These are phyloP conservation scores for Salvelinus namaycush DNA, from an alignment of 2,113 vertebrate species.

Conservation along the genomic window DNA sequence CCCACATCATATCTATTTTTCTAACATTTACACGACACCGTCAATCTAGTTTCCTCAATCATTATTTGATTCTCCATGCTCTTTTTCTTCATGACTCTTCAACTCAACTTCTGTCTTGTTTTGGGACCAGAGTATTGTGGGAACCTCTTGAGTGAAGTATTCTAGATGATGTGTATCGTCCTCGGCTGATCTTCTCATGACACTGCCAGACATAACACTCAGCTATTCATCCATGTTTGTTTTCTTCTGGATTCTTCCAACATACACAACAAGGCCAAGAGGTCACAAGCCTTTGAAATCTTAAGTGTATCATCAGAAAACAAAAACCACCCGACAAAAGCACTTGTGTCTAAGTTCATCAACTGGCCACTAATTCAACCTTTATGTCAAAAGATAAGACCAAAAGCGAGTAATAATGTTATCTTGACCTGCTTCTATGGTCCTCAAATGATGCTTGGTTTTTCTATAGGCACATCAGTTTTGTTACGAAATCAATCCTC, in stretches of 20 bases:
- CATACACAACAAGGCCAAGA: constrained; percentile 10
- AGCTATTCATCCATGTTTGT: constrained; percentile 6
- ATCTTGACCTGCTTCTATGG: too few relatives aligned
- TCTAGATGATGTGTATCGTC: constrained; percentile 4
- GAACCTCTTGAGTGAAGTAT: constrained; percentile 27
- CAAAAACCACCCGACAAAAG: constrained; percentile 14
- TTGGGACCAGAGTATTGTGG: constrained; percentile 48
- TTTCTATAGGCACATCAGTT: background rate
- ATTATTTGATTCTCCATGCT: too few relatives aligned
- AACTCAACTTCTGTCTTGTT: constrained; percentile 14
- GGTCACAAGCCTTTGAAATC: constrained; percentile 24
- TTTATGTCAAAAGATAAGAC: background rate
- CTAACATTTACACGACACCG: too few relatives aligned
- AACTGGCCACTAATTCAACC: background rate
- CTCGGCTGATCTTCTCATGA: constrained; percentile 27
- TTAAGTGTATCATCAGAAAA: constrained; percentile 36
- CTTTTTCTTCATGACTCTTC: too few relatives aligned
- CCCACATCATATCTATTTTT: too few relatives aligned
- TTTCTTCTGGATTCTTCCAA: constrained; percentile 26
- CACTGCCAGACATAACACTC: constrained; percentile 29
- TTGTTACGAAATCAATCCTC: background rate
- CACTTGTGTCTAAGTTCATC: background rate
- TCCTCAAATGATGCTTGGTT: background rate
- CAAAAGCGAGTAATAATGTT: background rate
- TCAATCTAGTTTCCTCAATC: too few relatives aligned